Evolutionary conservation across 2,797 vertebrate genomes (phyloP).

Genomic region (Artibeus lituratus): DNA sequence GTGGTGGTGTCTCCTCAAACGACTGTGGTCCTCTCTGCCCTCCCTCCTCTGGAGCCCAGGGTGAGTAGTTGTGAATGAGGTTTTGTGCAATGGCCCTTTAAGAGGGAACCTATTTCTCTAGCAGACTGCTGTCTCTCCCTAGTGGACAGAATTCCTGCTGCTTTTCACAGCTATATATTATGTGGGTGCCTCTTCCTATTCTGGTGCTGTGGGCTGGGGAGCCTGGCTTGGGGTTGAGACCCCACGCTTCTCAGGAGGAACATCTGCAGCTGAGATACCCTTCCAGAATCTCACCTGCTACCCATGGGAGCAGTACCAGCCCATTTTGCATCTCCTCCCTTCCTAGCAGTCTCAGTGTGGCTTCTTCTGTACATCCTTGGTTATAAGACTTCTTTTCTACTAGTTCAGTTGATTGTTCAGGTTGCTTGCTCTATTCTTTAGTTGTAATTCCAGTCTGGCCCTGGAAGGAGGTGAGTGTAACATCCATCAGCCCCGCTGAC

Average conservation of each 20-base stretch:
- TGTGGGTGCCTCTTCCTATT: background rate
- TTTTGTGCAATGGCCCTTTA: background rate
- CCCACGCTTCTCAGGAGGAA: background rate
- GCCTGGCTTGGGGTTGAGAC: background rate
- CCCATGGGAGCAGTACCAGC: background rate
- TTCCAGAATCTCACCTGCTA: background rate
- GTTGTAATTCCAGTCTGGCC: background rate
- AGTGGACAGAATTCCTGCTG: background rate
- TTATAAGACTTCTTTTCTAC: background rate
- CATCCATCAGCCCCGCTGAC: background rate
- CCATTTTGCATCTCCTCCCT: background rate
- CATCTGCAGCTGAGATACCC: background rate
- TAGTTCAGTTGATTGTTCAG: background rate
- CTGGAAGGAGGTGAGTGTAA: background rate
- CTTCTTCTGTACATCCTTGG: background rate
- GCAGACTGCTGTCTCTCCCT: background rate
- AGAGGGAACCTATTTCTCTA: background rate
- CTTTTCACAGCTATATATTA: background rate
- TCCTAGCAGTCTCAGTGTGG: background rate
- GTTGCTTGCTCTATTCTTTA: background rate
- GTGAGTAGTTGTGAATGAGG: background rate
- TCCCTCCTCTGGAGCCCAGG: background rate
- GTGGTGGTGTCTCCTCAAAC: background rate
- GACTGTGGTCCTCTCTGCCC: background rate
- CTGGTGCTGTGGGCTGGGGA: background rate